These are phyloP conservation scores for Phasia obesa DNA, from an alignment of 2,888 invertebrate genomes.

Conservation along the genomic window DNA sequence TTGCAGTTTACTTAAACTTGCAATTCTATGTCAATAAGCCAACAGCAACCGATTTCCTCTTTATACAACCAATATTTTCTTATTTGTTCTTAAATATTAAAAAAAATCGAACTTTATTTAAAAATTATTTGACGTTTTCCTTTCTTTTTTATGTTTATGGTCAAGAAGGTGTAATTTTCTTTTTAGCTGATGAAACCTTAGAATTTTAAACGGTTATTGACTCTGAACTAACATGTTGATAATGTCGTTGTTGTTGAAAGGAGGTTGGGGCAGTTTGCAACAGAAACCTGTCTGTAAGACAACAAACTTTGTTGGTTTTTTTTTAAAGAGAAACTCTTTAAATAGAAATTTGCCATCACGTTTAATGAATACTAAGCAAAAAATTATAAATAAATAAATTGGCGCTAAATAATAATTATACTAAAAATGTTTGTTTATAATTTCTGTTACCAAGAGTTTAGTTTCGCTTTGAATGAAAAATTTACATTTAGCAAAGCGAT, in stretches of 20 bases:
- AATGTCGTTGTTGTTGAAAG: constrained; percentile 13
- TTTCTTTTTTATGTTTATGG: constrained; percentile 3
- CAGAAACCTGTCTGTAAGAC: constrained; percentile 34
- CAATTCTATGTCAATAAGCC: too few relatives aligned
- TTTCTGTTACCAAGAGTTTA: background rate
- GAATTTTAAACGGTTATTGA: constrained; percentile 61
- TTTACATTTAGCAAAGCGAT: too few relatives aligned
- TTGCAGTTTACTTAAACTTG: too few relatives aligned
- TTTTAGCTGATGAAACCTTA: constrained; percentile 57
- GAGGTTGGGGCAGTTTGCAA: constrained; percentile 35
- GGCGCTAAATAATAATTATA: constrained; percentile 40
- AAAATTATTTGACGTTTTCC: too few relatives aligned
- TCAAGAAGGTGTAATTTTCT: constrained; percentile 16
- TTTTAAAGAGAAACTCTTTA: constrained; percentile 8
- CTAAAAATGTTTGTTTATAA: constrained; percentile 7
- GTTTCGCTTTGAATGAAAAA: too few relatives aligned
- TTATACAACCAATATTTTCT: too few relatives aligned
- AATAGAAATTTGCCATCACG: constrained; percentile 23
- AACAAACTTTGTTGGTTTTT: constrained; percentile 13
- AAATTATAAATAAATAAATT: constrained; percentile 37
- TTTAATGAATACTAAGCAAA: constrained; percentile 36
- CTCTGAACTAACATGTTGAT: constrained; percentile 26
- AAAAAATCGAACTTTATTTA: too few relatives aligned
- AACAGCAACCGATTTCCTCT: too few relatives aligned
- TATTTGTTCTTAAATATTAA: too few relatives aligned